phyloP scores from a whole-genome alignment of 2,797 vertebrate species.

The Acrocephalus scirpaceus region DNA sequence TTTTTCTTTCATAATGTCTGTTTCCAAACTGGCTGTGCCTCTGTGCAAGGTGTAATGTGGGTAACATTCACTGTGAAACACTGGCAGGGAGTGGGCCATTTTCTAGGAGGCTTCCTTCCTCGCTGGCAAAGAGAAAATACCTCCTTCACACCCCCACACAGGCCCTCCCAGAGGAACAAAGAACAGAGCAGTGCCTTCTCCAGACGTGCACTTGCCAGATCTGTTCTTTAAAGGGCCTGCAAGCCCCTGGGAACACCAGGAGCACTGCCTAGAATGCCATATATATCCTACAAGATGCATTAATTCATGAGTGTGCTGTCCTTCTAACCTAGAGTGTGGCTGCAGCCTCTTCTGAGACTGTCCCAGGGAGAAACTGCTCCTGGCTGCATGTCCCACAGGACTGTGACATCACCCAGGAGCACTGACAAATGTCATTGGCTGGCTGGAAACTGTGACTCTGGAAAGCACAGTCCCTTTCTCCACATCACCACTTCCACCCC shows the following conservation, averaged over 20 bases:
- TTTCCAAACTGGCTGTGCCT: conserved; percentile 14
- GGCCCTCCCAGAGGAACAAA: background rate
- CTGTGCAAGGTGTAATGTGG: conserved; percentile 37
- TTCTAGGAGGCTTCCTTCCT: conserved; percentile 15
- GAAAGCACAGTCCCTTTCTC: background rate
- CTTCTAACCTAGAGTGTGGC: background rate
- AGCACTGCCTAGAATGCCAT: background rate
- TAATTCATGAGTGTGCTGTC: background rate
- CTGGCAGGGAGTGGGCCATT: background rate
- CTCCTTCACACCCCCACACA: background rate
- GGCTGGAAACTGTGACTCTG: background rate
- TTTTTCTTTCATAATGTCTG: conserved; percentile 28
- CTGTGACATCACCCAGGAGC: background rate
- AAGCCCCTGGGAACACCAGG: background rate
- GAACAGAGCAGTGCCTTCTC: background rate
- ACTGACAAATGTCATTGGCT: fast-evolving
- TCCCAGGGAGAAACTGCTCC: background rate
- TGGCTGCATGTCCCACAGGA: background rate
- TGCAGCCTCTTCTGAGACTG: background rate
- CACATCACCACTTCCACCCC: background rate
- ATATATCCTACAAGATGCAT: background rate
- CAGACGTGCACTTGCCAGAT: background rate
- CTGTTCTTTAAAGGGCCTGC: background rate
- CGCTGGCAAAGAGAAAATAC: background rate
- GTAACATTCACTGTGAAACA: background rate